Evolutionary conservation across 1,140 invertebrate genomes (phyloP).

Genomic region (Scaptodrosophila lebanonensis): DNA sequence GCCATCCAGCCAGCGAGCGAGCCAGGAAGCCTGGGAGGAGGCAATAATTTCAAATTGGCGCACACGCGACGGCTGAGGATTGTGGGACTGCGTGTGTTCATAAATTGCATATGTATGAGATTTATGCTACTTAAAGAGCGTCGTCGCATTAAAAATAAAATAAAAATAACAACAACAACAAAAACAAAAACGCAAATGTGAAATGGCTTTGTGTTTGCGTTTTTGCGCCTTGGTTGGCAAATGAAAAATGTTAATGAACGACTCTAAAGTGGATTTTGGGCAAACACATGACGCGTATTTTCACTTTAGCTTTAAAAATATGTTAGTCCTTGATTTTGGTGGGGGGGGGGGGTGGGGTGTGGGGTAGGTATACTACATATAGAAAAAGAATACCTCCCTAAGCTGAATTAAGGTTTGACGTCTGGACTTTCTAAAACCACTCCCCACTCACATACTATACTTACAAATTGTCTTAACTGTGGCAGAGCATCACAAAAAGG

Average conservation of each 20-base stretch:
- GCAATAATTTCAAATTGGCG: slow-evolving; percentile 73
- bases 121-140: slow-evolving; percentile 58
- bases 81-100: slow-evolving; percentile 25
- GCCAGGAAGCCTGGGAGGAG: slow-evolving; percentile 40
- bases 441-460: neutral
- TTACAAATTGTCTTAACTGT: no score
- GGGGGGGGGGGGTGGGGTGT: no score
- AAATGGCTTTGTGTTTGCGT: no score
- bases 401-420: no score
- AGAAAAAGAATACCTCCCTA: no score
- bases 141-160: slow-evolving; percentile 58
- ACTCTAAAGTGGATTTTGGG: slow-evolving; percentile 25
- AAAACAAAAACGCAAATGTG: no score
- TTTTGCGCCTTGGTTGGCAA: slow-evolving; percentile 6
- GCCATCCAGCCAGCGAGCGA: neutral
- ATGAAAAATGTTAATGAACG: slow-evolving; percentile 71
- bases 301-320: slow-evolving; percentile 68
- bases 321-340: no score
- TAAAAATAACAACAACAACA: no score
- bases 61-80: slow-evolving; percentile 18
- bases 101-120: slow-evolving; percentile 75
- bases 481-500: no score
- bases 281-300: slow-evolving; percentile 48
- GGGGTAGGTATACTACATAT: no score
- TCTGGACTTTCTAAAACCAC: no score